Evolutionary conservation across 2,113 vertebrate species (phyloP), one percentile per base, ranked within the genome.

Genomic region (Limanda limanda): DNA sequence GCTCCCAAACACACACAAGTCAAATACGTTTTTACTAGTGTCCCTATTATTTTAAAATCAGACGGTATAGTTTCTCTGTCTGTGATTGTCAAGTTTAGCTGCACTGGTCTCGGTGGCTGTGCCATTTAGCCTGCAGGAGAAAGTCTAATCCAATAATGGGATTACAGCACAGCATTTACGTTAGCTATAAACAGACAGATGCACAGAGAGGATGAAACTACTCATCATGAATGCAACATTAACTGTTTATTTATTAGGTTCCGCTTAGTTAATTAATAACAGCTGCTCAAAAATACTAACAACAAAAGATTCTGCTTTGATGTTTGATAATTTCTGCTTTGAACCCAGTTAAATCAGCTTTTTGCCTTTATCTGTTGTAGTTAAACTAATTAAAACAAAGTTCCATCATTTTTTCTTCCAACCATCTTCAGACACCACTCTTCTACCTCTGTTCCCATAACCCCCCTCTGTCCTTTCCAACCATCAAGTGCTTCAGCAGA

Each of bases 111-210:
- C 60, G 3, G 80, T 74, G 67, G 85, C 79, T 89, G 86, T 69
- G 82, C 85, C 84, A 87, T 86, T 92, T 88, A 85, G 76, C 70
- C 78, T 63, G 68, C 81, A 87, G 77, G 86, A 87, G 89, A 94
- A 91, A 90, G 75, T 71, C 67, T 92, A 95, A 95, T 94, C 93
- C 91, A 17, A 80, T 95, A 93, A 95, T 85, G 71, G 86, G 94
- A 94, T 95, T 93, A 94, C 79, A 62, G 67, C 70, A 78, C 64
- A 78, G 76, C 72, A 81, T 78, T 88, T 85, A 87, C 82, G 74
- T 73, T 75, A 27, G 68, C 90, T 88, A 91, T 88, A 91, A 89
- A 85, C 81, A 88, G 86, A 90, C 61, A 78, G 71, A 74, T 59
- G 10, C 23, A 68, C 31, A 58, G 52, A 74, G 55, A 77, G n/a